A percentile compares a stretch with the other conserved stretches of the same genome.
phyloP scores from a whole-genome alignment of 2,797 vertebrate genomes.

The Telmatherina bonti region DNA sequence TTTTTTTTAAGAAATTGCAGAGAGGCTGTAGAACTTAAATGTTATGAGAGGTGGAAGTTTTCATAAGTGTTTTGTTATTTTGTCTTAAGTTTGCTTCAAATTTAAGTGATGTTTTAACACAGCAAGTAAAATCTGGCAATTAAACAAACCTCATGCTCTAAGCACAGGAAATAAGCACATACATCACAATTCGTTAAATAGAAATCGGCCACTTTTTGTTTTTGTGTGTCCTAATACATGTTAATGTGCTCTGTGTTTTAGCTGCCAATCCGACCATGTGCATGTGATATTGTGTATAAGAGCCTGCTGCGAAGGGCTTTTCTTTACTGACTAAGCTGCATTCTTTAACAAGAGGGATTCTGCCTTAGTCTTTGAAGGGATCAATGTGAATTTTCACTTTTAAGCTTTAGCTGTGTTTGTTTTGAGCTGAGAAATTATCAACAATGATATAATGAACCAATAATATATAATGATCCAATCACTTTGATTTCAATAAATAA shows the following conservation, averaged over 20 bases:
- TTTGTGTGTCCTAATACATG: too few relatives aligned
- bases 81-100: neutral
- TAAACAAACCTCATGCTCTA: neutral
- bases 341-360: neutral
- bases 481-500: neutral
- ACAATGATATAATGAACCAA: neutral
- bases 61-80: neutral
- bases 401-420: neutral
- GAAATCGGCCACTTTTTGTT: too few relatives aligned
- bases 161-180: too few relatives aligned
- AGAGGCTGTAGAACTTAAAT: neutral
- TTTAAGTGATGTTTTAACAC: neutral
- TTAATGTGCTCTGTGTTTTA: too few relatives aligned
- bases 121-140: neutral
- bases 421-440: neutral
- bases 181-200: too few relatives aligned
- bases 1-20: too few relatives aligned
- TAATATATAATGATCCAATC: neutral
- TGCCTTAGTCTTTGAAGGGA: neutral
- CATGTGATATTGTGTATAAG: neutral
- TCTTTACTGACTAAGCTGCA: neutral
- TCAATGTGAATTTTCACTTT: neutral
- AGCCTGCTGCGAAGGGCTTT: neutral
- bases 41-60: neutral
- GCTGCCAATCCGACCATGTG: neutral